Conservation (phyloP, 92 coral and sea anemone species). For the Pocillopora grandis region DNA sequence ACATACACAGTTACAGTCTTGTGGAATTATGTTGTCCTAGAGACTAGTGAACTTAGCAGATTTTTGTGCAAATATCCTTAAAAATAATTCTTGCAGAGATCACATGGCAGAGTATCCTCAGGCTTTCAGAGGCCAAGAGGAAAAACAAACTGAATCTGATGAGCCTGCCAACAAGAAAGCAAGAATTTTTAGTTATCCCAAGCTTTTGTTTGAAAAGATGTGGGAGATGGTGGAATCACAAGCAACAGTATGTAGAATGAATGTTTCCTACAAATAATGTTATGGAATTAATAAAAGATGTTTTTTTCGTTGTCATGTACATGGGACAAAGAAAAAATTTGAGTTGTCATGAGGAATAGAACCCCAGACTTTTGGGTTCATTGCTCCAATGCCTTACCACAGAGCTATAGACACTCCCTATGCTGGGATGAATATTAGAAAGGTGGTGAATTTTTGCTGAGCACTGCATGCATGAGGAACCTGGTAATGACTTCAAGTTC, state of each 20-base stretch:
- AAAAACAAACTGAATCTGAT: slow-evolving; percentile 25
- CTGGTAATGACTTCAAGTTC: too few relatives aligned
- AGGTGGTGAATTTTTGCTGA: background rate
- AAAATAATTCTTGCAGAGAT: slow-evolving; percentile 51
- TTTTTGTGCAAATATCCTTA: background rate
- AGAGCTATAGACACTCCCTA: too few relatives aligned
- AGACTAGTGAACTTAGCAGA: background rate
- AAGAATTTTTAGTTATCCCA: slow-evolving; percentile 66
- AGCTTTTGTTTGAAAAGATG: slow-evolving; percentile 65
- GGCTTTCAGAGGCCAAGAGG: slow-evolving; percentile 51
- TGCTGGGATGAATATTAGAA: too few relatives aligned
- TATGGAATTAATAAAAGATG: background rate
- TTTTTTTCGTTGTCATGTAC: too few relatives aligned
- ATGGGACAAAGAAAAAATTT: background rate
- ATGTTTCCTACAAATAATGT: too few relatives aligned
- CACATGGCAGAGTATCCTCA: slow-evolving; percentile 67
- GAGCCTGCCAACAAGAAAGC: slow-evolving; percentile 69
- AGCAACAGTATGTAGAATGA: background rate
- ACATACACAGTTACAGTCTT: background rate
- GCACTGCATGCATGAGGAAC: background rate
- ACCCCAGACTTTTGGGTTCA: too few relatives aligned
- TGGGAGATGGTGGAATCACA: slow-evolving; percentile 23
- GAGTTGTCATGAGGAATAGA: too few relatives aligned
- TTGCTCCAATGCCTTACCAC: too few relatives aligned
- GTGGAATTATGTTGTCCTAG: background rate